phyloP scores from a whole-genome alignment of 2,797 vertebrate species.

The Mallotus villosus region DNA sequence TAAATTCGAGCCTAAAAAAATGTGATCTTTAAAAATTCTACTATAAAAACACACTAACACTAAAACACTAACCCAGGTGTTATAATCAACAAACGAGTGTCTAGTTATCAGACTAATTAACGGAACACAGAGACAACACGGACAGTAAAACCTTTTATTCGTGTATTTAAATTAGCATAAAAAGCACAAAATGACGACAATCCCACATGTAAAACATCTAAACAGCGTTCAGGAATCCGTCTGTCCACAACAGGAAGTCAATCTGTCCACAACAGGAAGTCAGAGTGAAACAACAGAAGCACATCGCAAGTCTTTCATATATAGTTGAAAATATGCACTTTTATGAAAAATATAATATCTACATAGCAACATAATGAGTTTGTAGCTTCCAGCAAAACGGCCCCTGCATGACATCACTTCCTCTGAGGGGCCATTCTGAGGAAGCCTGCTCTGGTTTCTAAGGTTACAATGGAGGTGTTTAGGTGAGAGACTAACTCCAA shows the following conservation, averaged over 20 bases:
- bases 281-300: constrained; percentile 27
- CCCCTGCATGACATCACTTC: background rate
- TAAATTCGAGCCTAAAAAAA: too few relatives aligned
- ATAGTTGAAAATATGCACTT: constrained; percentile 66
- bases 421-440: too few relatives aligned
- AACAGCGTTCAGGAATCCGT: constrained; percentile 32
- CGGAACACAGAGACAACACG: constrained; percentile 1
- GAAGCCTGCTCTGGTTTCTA: background rate
- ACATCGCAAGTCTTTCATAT: constrained; percentile 58
- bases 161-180: constrained; percentile 71
- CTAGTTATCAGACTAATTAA: too few relatives aligned
- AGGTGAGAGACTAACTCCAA: constrained; percentile 21
- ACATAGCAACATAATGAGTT: constrained; percentile 71
- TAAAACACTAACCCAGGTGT: too few relatives aligned
- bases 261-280: too few relatives aligned
- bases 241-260: background rate
- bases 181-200: constrained; percentile 61
- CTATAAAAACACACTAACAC: too few relatives aligned
- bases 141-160: constrained; percentile 55
- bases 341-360: constrained; percentile 77
- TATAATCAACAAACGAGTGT: too few relatives aligned
- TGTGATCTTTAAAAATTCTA: too few relatives aligned
- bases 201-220: constrained; percentile 57
- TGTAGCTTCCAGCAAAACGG: constrained; percentile 35
- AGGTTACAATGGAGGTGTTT: constrained; percentile 35